phyloP scores from a whole-genome alignment of 2,797 vertebrate species.

The Choloepus didactylus region DNA sequence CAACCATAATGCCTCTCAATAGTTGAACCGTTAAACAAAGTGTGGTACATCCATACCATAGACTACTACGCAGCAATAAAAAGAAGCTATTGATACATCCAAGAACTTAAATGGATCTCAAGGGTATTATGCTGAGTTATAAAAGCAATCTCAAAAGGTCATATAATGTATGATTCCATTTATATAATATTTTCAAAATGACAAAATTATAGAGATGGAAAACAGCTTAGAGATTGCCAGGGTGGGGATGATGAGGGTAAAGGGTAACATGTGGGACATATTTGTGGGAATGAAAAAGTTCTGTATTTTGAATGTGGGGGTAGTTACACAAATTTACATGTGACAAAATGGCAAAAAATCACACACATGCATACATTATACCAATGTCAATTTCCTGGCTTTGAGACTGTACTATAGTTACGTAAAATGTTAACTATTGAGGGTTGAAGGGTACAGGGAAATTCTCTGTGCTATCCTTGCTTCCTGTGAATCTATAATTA shows the following conservation, averaged over 20 bases:
- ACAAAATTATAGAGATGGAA: conserved; percentile 35
- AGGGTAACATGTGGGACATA: neutral
- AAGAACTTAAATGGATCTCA: neutral
- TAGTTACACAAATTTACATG: neutral
- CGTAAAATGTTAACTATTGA: neutral
- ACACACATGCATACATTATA: neutral
- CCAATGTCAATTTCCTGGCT: neutral
- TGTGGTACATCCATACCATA: neutral
- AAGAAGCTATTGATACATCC: neutral
- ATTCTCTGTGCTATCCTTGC: neutral
- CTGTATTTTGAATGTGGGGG: neutral
- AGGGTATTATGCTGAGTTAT: neutral
- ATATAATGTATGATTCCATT: neutral
- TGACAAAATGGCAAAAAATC: conserved; percentile 8
- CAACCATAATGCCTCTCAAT: neutral
- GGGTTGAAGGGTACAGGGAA: neutral
- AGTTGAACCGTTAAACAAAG: neutral
- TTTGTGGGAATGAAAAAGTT: neutral
- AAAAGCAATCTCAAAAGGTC: neutral
- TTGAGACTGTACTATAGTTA: neutral
- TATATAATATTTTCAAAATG: neutral
- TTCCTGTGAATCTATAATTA: neutral
- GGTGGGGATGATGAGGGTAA: neutral
- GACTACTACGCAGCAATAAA: neutral
- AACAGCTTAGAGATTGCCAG: neutral